Conservation (phyloP, 2,797 vertebrate genomes). For the Lophotriccus pileatus region DNA sequence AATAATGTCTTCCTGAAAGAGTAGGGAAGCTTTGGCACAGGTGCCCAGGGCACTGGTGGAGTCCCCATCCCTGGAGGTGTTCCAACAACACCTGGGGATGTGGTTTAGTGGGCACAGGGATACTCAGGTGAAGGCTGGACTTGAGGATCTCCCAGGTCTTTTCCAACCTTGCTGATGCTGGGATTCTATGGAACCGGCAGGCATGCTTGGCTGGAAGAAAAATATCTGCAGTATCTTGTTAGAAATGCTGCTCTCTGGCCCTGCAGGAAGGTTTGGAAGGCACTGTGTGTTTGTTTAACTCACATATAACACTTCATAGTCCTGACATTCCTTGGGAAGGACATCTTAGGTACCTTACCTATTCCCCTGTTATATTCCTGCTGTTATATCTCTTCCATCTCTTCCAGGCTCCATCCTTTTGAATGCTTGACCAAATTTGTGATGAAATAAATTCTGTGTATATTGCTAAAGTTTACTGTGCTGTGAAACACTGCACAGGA, state of each 20-base stretch:
- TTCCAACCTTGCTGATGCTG: not conserved
- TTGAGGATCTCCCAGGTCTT: not conserved
- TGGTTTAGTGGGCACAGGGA: too few relatives aligned
- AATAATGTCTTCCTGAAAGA: too few relatives aligned
- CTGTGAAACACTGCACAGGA: not conserved
- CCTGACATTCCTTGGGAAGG: not conserved
- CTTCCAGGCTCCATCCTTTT: not conserved
- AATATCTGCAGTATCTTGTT: not conserved
- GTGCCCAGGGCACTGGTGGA: not conserved
- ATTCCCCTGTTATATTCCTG: not conserved
- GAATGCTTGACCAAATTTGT: not conserved
- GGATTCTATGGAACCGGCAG: not conserved
- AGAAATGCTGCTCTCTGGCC: not conserved
- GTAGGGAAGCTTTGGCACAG: too few relatives aligned
- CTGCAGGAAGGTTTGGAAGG: not conserved
- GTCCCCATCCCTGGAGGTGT: not conserved
- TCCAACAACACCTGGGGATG: not conserved
- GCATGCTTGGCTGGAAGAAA: not conserved
- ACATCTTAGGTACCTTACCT: fast-evolving
- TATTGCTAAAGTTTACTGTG: not conserved
- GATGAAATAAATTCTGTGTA: conserved; percentile 5
- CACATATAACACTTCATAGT: fast-evolving
- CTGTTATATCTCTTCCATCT: not conserved
- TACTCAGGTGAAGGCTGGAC: not conserved
- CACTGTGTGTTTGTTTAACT: not conserved